These are phyloP conservation scores for Syngnathus scovelli DNA, from an alignment of 2,113 vertebrate genomes.

Conservation along the genomic window DNA sequence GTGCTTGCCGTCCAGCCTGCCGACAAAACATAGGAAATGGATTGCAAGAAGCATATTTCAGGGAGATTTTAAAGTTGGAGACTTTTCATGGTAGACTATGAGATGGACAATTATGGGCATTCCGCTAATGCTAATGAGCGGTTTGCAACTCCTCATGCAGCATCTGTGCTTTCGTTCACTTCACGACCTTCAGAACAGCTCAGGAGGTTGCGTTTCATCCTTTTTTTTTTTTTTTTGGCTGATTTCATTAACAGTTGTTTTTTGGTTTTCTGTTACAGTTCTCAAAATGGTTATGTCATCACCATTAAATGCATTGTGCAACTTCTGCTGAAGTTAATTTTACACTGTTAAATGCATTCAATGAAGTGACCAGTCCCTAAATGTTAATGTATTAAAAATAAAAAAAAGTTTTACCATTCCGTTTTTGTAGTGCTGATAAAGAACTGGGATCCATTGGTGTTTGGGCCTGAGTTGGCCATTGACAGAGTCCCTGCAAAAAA, in stretches of 20 bases:
- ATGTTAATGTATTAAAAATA: not conserved
- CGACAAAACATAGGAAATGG: not conserved
- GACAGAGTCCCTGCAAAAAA: constrained; percentile 80
- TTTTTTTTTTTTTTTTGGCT: not conserved
- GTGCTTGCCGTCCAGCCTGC: constrained; percentile 90
- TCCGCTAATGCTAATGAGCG: not conserved
- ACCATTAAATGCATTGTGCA: not conserved
- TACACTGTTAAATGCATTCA: no score
- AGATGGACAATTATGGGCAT: not conserved
- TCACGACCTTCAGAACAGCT: not conserved
- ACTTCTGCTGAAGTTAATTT: not conserved
- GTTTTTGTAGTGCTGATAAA: constrained; percentile 90
- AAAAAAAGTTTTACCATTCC: constrained; percentile 75
- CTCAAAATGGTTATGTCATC: not conserved
- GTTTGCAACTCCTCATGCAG: not conserved
- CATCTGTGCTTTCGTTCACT: not conserved
- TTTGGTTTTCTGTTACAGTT: not conserved
- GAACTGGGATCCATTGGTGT: constrained; percentile 95
- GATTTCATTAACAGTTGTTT: not conserved
- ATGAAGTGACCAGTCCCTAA: no score
- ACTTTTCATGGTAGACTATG: not conserved
- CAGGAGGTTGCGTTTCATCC: not conserved
- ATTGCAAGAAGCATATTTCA: not conserved
- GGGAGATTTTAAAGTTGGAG: not conserved
- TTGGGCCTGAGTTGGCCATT: constrained; percentile 93